Conservation (phyloP, 1,140 invertebrate genomes). For the Papilio machaon region DNA sequence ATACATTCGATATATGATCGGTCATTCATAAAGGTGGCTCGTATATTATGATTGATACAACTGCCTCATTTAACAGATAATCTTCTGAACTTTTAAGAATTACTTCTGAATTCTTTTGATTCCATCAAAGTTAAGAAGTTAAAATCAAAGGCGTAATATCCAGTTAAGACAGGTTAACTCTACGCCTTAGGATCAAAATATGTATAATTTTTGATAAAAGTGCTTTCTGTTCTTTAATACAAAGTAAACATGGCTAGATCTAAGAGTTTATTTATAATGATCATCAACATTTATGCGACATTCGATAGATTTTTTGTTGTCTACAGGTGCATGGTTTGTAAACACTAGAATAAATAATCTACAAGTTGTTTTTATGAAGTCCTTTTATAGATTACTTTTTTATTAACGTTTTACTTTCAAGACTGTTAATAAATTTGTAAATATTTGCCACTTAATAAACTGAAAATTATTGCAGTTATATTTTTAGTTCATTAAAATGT, state of each 20-base stretch:
- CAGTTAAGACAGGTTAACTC: not conserved
- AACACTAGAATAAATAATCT: conserved; percentile 6
- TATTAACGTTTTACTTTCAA: conserved; percentile 7
- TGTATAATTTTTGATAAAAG: not conserved
- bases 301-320: not conserved
- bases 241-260: conserved; percentile 1
- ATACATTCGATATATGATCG: conserved; percentile 47
- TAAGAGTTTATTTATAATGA: not conserved
- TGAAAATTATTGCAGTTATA: conserved; percentile 15
- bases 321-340: not conserved
- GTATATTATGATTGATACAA: conserved; percentile 48
- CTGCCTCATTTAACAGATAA: conserved; percentile 39
- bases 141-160: not conserved
- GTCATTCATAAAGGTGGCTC: conserved; percentile 46
- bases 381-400: conserved; percentile 18
- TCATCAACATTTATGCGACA: not conserved
- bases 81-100: not conserved
- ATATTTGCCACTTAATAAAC: conserved; percentile 42
- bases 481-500: conserved; percentile 29
- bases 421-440: conserved; percentile 36
- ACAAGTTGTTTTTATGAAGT: not conserved
- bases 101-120: not conserved
- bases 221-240: not conserved
- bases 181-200: not conserved
- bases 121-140: not conserved